These are phyloP conservation scores for Diadromus collaris DNA, from an alignment of 2,888 invertebrate species.

Conservation along the genomic window DNA sequence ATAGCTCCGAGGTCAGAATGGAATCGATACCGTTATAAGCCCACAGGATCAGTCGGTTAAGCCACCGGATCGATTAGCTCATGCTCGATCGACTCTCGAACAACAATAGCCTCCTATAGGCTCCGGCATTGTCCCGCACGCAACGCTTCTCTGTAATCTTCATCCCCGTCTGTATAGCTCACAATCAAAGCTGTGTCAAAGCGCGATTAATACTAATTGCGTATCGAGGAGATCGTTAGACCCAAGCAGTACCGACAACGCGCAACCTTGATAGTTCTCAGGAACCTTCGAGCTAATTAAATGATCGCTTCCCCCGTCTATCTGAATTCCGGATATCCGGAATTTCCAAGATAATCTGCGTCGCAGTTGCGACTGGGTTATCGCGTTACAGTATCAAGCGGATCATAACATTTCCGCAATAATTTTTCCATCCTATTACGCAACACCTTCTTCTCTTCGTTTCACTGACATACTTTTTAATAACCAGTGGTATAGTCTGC, in stretches of 20 bases:
- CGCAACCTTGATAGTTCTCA: slow-evolving; percentile 15
- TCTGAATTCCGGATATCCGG: slow-evolving; percentile 34
- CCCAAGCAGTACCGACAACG: slow-evolving; percentile 8
- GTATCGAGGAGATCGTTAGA: slow-evolving; percentile 51
- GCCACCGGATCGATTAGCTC: slow-evolving; percentile 50
- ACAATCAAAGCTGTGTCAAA: slow-evolving; percentile 57
- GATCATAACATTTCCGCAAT: slow-evolving; percentile 14
- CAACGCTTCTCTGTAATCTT: slow-evolving; percentile 49
- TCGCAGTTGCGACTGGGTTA: neutral
- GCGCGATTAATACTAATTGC: slow-evolving; percentile 58
- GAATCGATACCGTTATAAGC: slow-evolving; percentile 43
- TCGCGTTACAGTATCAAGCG: neutral
- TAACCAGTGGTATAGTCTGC: neutral
- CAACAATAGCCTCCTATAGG: slow-evolving; percentile 45
- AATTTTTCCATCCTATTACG: neutral
- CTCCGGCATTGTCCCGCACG: slow-evolving; percentile 21
- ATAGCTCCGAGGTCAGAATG: slow-evolving; percentile 27
- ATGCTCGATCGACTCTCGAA: slow-evolving; percentile 43
- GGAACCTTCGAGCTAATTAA: slow-evolving; percentile 40
- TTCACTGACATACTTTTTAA: neutral
- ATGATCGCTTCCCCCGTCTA: slow-evolving; percentile 41
- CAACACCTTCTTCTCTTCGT: neutral
- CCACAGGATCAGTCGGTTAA: slow-evolving; percentile 41
- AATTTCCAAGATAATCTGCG: slow-evolving; percentile 29
- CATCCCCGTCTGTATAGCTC: slow-evolving; percentile 39